phyloP scores from a whole-genome alignment of 2,797 vertebrate species.

The Tapirus indicus region DNA sequence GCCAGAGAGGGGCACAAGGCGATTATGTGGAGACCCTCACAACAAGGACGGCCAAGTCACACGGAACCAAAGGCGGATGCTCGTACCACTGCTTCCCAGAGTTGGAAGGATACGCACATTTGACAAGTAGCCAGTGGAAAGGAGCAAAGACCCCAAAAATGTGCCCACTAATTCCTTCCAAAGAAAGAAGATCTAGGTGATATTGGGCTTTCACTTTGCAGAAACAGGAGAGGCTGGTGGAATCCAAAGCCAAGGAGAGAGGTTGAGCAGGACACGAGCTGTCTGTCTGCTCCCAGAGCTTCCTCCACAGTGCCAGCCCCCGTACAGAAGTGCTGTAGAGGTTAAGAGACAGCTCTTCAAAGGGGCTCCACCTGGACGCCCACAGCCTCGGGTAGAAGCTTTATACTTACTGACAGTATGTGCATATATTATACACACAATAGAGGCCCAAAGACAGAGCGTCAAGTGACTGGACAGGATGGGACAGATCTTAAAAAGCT shows the following conservation, averaged over 20 bases:
- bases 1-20: fast-evolving
- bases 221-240: fast-evolving
- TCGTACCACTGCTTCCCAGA: not conserved
- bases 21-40: not conserved
- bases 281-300: not conserved
- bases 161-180: not conserved
- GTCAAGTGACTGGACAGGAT: no score
- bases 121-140: not conserved
- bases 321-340: fast-evolving
- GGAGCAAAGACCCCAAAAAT: not conserved
- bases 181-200: not conserved
- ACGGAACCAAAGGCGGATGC: fast-evolving
- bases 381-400: not conserved
- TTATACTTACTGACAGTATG: not conserved
- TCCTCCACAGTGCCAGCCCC: not conserved
- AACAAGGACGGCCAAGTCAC: no score
- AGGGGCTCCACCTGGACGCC: not conserved
- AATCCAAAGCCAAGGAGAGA: not conserved
- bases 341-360: not conserved
- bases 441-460: not conserved
- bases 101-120: not conserved
- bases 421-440: fast-evolving
- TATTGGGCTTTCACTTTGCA: not conserved
- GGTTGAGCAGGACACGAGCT: not conserved
- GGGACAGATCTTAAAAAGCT: not conserved